Base-by-base conservation (phyloP, 64 coral and sea anemone species). In the Montipora cactus region DNA sequence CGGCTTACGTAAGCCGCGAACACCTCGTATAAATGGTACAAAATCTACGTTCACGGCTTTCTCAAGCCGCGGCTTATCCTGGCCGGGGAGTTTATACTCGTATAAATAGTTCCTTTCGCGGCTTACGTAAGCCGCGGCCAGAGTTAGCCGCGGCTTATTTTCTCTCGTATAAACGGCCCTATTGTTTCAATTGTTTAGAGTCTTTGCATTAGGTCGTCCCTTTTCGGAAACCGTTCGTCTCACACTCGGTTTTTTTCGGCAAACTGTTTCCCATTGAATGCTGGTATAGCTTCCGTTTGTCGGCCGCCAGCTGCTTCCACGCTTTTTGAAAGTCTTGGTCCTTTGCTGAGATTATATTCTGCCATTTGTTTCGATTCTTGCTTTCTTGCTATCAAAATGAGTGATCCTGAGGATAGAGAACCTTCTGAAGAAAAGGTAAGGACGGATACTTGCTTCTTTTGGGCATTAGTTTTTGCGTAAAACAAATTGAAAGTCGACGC, bases 351-450 rank as follows among this genome's bases (percentile, higher is more conserved):
- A 3, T 16, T 2, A 37, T 47, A 16, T 4, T 8, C 44, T 9
- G 14, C 44, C 4, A 11, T 16, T 19, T 64, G 61, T 48, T 11
- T 45, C 18, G 10, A 10, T 67, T 83, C 72, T 15, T 14, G 3
- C 44, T 45, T 23, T 59, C n/a, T 68, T 71, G 15, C 5, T 49
- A 67, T 75, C 58, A 95, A 53, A 66, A 95, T 95, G 93, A 95
- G 93, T 70, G 93, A 95, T 85, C 12, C 16, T 70, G 93, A 95
- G 7, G 89, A 86, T 71, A 95, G 88, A 68, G 88, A 90, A 7
- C 79, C 51, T 46, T 95, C 93, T 8, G 93, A 95, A 48, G 93
- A 66, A 83, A 95, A 95, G 93, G 93, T 95, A 95, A 58, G 76
- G 12, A 59, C 9, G 75, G 11, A 75, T 8, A 67, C 77, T 62